A percentile compares a stretch with the other conserved stretches of the same genome.
Conservation (phyloP, 1,140 invertebrate species). For the Halesus radiatus region DNA sequence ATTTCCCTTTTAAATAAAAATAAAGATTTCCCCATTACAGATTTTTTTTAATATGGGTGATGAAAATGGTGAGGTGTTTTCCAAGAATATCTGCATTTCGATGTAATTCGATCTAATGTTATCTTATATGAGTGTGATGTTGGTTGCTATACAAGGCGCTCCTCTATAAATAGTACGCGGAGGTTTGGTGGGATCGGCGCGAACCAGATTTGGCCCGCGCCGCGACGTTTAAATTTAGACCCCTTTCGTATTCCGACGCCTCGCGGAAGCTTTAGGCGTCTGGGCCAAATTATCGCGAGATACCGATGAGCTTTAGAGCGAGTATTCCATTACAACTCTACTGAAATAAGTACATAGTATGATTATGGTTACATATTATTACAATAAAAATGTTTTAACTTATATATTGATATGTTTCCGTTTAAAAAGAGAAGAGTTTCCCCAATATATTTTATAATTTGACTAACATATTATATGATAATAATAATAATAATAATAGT, state of each 20-base stretch:
- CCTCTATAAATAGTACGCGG: conserved; percentile 44
- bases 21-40: too few relatives aligned
- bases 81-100: not conserved
- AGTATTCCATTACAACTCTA: too few relatives aligned
- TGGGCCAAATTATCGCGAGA: not conserved
- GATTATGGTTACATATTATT: too few relatives aligned
- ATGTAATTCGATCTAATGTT: conserved; percentile 49
- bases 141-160: conserved; percentile 55
- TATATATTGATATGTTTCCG: too few relatives aligned
- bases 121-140: conserved; percentile 50
- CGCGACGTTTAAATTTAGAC: conserved; percentile 53
- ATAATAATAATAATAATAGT: too few relatives aligned
- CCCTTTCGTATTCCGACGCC: conserved; percentile 29
- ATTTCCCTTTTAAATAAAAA: too few relatives aligned
- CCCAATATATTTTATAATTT: too few relatives aligned
- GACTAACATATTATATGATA: too few relatives aligned
- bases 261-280: not conserved
- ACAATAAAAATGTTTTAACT: too few relatives aligned
- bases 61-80: not conserved
- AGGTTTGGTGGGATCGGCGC: conserved; percentile 31
- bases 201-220: conserved; percentile 53
- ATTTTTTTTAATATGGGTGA: not conserved
- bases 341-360: too few relatives aligned
- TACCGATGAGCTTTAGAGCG: too few relatives aligned
- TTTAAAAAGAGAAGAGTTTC: too few relatives aligned